These are phyloP conservation scores for Spheniscus humboldti DNA, from an alignment of 2,797 vertebrate genomes.

Conservation along the genomic window DNA sequence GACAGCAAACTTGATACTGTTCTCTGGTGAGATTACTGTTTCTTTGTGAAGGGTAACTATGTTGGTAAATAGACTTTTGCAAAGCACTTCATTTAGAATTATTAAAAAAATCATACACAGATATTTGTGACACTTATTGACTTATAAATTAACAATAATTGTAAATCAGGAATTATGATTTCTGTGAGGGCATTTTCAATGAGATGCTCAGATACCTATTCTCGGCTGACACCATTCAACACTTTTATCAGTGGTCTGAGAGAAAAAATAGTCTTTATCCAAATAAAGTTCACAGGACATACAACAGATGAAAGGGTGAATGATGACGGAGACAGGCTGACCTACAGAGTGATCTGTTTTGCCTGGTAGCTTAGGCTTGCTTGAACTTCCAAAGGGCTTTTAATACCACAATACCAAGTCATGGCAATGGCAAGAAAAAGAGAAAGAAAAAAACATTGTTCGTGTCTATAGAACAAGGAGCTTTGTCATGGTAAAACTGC, in stretches of 20 bases:
- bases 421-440: not conserved
- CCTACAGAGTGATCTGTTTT: not conserved
- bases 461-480: not conserved
- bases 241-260: not conserved
- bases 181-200: not conserved
- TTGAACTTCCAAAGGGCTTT: not conserved
- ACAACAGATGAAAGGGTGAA: not conserved
- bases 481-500: constrained; percentile 14
- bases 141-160: not conserved
- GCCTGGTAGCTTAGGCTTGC: not conserved
- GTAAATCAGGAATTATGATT: not conserved
- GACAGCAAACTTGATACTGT: not conserved
- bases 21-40: not conserved
- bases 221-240: not conserved
- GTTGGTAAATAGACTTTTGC: not conserved
- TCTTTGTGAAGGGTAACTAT: not conserved
- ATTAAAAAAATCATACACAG: not conserved
- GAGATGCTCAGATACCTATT: not conserved
- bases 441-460: not conserved
- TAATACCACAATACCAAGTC: not conserved
- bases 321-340: not conserved
- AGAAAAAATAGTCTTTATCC: not conserved
- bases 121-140: not conserved
- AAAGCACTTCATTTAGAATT: not conserved
- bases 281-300: constrained; percentile 2